Conservation (phyloP, 1,140 invertebrate species). For the Cotesia chilonis region DNA sequence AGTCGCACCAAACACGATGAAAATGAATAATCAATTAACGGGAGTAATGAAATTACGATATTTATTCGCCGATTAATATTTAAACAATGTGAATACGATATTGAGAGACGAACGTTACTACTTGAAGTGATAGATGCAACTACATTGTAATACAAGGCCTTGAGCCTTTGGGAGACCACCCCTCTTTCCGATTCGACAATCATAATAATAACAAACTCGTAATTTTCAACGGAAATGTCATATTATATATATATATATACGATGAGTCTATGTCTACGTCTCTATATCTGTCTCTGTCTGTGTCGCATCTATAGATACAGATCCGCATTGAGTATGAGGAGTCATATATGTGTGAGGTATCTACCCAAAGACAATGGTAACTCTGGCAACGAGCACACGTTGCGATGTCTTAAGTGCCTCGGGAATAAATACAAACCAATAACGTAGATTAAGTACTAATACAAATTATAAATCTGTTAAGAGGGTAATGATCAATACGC, state of each 20-base stretch:
- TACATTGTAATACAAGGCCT: conserved; percentile 36
- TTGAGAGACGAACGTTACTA: conserved; percentile 29
- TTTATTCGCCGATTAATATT: no score
- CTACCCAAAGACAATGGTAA: background rate
- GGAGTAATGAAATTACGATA: no score
- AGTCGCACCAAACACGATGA: no score
- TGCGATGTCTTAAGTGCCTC: conserved; percentile 8
- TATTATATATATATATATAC: conserved; percentile 14
- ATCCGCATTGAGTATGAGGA: background rate
- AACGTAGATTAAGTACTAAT: conserved; percentile 49
- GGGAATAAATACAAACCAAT: conserved; percentile 23
- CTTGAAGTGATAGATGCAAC: conserved; percentile 36
- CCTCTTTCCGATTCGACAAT: conserved; percentile 37
- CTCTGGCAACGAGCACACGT: background rate
- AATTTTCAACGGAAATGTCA: conserved; percentile 25
- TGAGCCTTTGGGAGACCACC: conserved; percentile 9
- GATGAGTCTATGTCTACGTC: background rate
- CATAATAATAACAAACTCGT: conserved; percentile 34
- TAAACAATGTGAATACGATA: no score
- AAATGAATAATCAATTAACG: no score
- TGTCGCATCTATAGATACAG: background rate
- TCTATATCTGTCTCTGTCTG: background rate
- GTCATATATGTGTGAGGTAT: background rate
- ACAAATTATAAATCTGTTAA: conserved; percentile 65
- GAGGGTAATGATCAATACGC: conserved; percentile 66